phyloP scores from a whole-genome alignment of 2,888 invertebrate species.

The Lumbricus terrestris region DNA sequence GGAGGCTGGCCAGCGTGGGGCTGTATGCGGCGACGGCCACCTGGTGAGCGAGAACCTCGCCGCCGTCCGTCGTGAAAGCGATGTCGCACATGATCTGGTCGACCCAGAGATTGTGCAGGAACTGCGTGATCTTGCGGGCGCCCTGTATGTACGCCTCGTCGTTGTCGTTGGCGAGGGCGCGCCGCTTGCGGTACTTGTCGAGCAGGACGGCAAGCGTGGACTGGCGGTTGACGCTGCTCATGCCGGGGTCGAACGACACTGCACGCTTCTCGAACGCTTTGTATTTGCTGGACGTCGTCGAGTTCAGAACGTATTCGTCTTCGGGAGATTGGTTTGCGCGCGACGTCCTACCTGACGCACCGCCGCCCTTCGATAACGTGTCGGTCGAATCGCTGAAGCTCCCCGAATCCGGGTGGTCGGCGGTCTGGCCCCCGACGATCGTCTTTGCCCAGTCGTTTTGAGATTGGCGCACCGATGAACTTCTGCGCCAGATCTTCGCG shows the following conservation, averaged over 20 bases:
- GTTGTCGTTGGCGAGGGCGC: neutral
- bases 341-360: neutral
- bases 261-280: neutral
- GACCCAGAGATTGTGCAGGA: conserved; percentile 27
- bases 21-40: conserved; percentile 28
- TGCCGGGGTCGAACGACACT: neutral
- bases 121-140: conserved; percentile 26
- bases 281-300: neutral
- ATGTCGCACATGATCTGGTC: conserved; percentile 30
- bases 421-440: neutral
- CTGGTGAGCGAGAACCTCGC: conserved; percentile 29
- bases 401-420: neutral
- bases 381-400: neutral
- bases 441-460: neutral
- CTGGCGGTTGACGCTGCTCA: neutral
- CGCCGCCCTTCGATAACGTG: neutral
- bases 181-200: neutral
- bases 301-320: neutral
- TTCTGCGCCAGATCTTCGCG: neutral
- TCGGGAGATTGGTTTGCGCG: neutral
- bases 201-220: neutral
- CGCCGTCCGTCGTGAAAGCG: conserved; percentile 26
- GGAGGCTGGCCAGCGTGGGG: conserved; percentile 23
- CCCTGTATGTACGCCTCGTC: conserved; percentile 29
- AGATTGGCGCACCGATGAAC: neutral